Evolutionary conservation across 2,113 vertebrate species (phyloP).

Genomic region (Colossoma macropomum): DNA sequence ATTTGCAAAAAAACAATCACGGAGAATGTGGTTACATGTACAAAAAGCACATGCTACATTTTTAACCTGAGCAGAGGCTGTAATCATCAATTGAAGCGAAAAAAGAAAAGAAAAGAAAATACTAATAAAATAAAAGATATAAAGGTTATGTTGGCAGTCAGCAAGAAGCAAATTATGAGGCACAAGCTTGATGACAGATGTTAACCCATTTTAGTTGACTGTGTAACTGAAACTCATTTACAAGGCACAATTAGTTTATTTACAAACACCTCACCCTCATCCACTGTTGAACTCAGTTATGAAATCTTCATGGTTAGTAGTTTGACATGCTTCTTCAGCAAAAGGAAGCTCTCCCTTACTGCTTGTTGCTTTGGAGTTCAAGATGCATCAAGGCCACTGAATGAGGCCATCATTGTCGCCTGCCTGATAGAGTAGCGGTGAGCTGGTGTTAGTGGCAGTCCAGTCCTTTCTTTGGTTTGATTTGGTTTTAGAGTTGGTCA

Average conservation of each 20-base stretch:
- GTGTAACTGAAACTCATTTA: constrained; percentile 88
- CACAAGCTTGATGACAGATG: constrained; percentile 86
- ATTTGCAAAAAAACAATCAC: constrained; percentile 67
- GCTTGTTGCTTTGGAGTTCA: constrained; percentile 75
- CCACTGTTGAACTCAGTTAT: constrained; percentile 72
- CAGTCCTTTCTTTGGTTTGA: constrained; percentile 78
- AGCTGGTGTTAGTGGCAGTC: constrained; percentile 93
- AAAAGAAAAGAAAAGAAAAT: constrained; percentile 52
- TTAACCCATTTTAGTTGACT: constrained; percentile 89
- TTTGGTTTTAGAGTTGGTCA: constrained; percentile 73
- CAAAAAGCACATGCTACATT: constrained; percentile 80
- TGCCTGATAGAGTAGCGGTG: constrained; percentile 78
- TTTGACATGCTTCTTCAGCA: constrained; percentile 84
- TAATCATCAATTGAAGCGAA: constrained; percentile 71
- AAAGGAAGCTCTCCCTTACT: constrained; percentile 74
- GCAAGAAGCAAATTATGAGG: constrained; percentile 91
- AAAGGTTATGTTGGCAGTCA: constrained; percentile 86
- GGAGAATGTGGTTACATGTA: constrained; percentile 73
- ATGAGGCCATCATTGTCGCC: constrained; percentile 84
- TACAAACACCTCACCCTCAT: constrained; percentile 81
- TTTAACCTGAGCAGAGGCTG: constrained; percentile 78
- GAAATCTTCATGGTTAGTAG: constrained; percentile 88
- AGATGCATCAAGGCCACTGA: constrained; percentile 90
- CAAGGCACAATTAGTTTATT: constrained; percentile 97
- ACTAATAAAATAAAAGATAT: constrained; percentile 48